These are phyloP conservation scores for Creontiades dilutus DNA, from an alignment of 2,888 invertebrate species.

Conservation along the genomic window DNA sequence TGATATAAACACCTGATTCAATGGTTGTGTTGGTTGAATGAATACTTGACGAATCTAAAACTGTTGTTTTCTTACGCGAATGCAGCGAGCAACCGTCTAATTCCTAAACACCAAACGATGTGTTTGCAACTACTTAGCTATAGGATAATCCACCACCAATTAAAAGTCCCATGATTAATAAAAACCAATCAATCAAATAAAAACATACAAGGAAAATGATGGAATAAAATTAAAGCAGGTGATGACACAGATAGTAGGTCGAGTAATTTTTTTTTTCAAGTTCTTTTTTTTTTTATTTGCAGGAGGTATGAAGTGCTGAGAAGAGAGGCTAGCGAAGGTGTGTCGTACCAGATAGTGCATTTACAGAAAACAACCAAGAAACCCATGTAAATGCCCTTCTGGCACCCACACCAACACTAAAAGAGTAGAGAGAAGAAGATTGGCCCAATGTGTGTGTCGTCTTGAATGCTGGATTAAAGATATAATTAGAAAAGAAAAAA, in stretches of 20 bases:
- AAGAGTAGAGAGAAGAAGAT: slow-evolving; percentile 70
- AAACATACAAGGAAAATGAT: slow-evolving; percentile 42
- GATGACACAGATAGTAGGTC: slow-evolving; percentile 22
- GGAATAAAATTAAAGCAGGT: slow-evolving; percentile 50
- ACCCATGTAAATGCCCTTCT: slow-evolving; percentile 97
- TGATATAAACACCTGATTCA: too few relatives aligned
- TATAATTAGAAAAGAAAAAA: slow-evolving; percentile 5
- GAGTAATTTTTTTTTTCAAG: slow-evolving; percentile 29
- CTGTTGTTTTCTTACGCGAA: neutral
- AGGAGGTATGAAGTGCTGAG: slow-evolving; percentile 72
- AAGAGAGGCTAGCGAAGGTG: slow-evolving; percentile 84
- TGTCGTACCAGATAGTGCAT: slow-evolving; percentile 99
- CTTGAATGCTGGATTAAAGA: slow-evolving; percentile 50
- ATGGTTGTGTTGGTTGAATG: too few relatives aligned
- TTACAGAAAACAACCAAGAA: slow-evolving; percentile 87
- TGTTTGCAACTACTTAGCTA: slow-evolving; percentile 38
- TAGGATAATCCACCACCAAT: slow-evolving; percentile 59
- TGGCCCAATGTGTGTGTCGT: slow-evolving; percentile 63
- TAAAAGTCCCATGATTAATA: neutral
- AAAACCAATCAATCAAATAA: slow-evolving; percentile 33
- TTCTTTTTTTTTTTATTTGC: slow-evolving; percentile 39
- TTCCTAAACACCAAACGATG: neutral
- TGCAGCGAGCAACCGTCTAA: slow-evolving; percentile 41
- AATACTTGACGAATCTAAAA: too few relatives aligned
- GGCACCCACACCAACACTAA: slow-evolving; percentile 93